Evolutionary conservation across 2,888 invertebrate genomes (phyloP), one percentile per base, ranked within the genome.

Genomic region (Neuroscelio doddi): DNA sequence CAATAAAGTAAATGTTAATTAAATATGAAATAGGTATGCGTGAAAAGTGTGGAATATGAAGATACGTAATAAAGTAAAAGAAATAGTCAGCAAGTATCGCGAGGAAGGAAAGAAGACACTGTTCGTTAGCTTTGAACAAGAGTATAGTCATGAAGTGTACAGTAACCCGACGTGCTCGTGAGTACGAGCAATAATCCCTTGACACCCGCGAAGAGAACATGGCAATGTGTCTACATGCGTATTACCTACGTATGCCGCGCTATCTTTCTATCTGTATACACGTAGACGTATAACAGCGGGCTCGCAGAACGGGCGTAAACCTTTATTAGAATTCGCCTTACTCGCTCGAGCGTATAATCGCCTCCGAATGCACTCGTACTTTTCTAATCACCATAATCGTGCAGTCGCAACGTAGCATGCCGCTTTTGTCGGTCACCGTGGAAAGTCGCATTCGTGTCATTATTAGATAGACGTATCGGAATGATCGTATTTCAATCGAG

Each of bases 131-230:
- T 21, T 9, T 3, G 65, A 68, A 72, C 39, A 45, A 62, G 63
- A 42, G 72, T 72, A 53, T 70, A 70, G 44, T 69, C 56, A 64
- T 58, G 68, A 71, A 70, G 64, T 72, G 74, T 70, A 70, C 74
- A 70, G 69, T 72, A 74, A 74, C 70, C 73, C 66, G 69, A 53
- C 66, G 50, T 63, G 68, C 68, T 73, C 74, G 74, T 67, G 70
- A 74, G 73, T 69, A 56, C 67, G 65, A 58, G 72, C 67, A 71
- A 74, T 77, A 76, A 76, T 75, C 75, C 68, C 64, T 71, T 72
- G 71, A 77, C 76, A 71, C 71, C 63, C 68, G 68, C 72, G 68
- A 72, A 49, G 56, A 21, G 47, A 39, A 39, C 10, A 32, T 3
- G 15, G 27, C 39, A 9, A 10, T 30, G n/a, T 9, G 21, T 21